Base-by-base conservation (phyloP, 2,113 vertebrate species). In the Pimephales promelas region DNA sequence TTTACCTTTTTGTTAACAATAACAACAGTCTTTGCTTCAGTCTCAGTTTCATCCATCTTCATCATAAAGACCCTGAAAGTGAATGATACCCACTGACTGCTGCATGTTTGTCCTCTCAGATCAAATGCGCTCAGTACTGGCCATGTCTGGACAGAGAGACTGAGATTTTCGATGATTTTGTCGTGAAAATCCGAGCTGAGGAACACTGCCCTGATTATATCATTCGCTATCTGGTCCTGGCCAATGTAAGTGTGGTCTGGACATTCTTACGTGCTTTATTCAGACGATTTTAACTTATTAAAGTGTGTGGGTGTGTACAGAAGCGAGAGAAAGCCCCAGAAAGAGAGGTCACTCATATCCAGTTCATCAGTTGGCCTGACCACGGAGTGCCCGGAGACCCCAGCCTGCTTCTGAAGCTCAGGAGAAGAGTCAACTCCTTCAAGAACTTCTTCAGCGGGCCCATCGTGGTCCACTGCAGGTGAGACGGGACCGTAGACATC, bases 281-380 rank as follows among this genome's bases (percentile, higher is more conserved):
- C 10, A 9, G 0, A 40, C 1, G 5, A 4, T 36, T 57, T 77
- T 57, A 77, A 22, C 28, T 13, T 54, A 31, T 3, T 10, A 40
- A 40, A 40, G 3, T 54, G 28, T 61, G 8, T 75, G 10, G 34
- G 20, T 52, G 26, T 68, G 3, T 87, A 54, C 85, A 98, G 97
- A 95, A 92, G 90, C 95, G 90, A 84, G 97, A 98, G 49, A 97
- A 95, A 81, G 89, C 90, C 59, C 10, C 90, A 0, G 96, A 96
- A 83, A 94, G 98, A 85, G 96, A 96, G 40, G 94, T 99, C 84
- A 98, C 97, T 10, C 98, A 99, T 74, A 97, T 99, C 87, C 98
- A 99, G 89, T 99, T 99, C 90, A 97, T 93, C 79, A 97, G 97
- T 74, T 99, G 98, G 98, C 98, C 98, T 0, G 98, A 99, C 86